Conservation (phyloP, 2,888 invertebrate species). For the Craniophora ligustri region DNA sequence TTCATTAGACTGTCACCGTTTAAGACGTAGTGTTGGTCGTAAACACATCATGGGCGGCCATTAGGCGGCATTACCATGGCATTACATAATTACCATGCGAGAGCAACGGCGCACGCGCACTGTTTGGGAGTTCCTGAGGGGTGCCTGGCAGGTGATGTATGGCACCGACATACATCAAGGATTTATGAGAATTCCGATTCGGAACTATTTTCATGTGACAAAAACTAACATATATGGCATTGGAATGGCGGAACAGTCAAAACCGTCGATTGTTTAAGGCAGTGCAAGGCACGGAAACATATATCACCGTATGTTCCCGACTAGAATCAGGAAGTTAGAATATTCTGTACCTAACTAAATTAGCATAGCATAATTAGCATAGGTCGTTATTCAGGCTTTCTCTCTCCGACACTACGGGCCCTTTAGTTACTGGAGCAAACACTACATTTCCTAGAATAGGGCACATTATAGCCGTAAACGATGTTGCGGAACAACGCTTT, state of each 20-base stretch:
- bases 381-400: slow-evolving; percentile 45
- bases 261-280: slow-evolving; percentile 7
- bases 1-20: slow-evolving; percentile 62
- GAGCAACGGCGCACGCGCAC: slow-evolving; percentile 29
- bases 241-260: slow-evolving; percentile 1
- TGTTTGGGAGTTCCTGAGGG: slow-evolving; percentile 5
- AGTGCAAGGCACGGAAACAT: slow-evolving; percentile 4
- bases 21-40: slow-evolving; percentile 58
- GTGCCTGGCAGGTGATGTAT: slow-evolving; percentile 49
- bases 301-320: slow-evolving; percentile 9
- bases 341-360: slow-evolving; percentile 20
- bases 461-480: slow-evolving; percentile 36
- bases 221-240: slow-evolving; percentile 19
- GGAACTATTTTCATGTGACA: slow-evolving; percentile 40
- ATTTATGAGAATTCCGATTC: slow-evolving; percentile 35
- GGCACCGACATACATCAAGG: slow-evolving; percentile 17
- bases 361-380: slow-evolving; percentile 38
- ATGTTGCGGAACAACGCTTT: slow-evolving; percentile 32
- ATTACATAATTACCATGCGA: slow-evolving; percentile 65
- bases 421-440: slow-evolving; percentile 30
- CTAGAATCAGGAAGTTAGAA: slow-evolving; percentile 28
- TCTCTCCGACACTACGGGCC: slow-evolving; percentile 39
- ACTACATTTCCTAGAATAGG: slow-evolving; percentile 41
- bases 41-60: slow-evolving; percentile 68
- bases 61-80: slow-evolving; percentile 66